Evolutionary conservation across 2,888 invertebrate genomes (phyloP).

Genomic region (Dicyrtomina minuta): DNA sequence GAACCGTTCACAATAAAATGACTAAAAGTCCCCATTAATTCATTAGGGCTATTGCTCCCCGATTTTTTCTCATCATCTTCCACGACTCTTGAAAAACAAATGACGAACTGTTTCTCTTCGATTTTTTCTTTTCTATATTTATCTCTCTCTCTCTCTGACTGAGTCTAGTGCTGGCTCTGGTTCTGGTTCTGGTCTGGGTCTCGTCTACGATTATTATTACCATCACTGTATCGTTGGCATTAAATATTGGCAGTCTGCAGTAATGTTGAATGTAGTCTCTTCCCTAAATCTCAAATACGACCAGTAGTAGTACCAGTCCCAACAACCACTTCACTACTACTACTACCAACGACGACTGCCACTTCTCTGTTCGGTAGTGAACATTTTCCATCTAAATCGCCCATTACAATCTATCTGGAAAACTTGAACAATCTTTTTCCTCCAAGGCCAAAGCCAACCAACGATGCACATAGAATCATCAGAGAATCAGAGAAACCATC

Average conservation of each 20-base stretch:
- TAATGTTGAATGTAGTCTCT: too few relatives aligned
- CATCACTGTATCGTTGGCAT: too few relatives aligned
- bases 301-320: too few relatives aligned
- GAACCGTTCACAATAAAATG: constrained; percentile 54
- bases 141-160: constrained; percentile 3
- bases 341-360: too few relatives aligned
- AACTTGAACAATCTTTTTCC: constrained; percentile 11
- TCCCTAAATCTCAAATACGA: too few relatives aligned
- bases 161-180: not conserved
- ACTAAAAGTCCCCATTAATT: constrained; percentile 53
- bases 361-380: not conserved
- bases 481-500: not conserved
- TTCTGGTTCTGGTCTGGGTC: not conserved
- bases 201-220: too few relatives aligned
- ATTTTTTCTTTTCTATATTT: constrained; percentile 16
- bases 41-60: constrained; percentile 50
- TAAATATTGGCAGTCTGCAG: too few relatives aligned
- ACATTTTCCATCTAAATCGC: constrained; percentile 26
- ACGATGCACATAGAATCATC: constrained; percentile 15
- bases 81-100: constrained; percentile 18
- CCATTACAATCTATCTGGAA: constrained; percentile 19
- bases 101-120: constrained; percentile 28
- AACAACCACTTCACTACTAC: too few relatives aligned
- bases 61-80: constrained; percentile 38
- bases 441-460: constrained; percentile 32